Conservation (phyloP, 2,113 vertebrate species). For the Myiopsitta monachus region DNA sequence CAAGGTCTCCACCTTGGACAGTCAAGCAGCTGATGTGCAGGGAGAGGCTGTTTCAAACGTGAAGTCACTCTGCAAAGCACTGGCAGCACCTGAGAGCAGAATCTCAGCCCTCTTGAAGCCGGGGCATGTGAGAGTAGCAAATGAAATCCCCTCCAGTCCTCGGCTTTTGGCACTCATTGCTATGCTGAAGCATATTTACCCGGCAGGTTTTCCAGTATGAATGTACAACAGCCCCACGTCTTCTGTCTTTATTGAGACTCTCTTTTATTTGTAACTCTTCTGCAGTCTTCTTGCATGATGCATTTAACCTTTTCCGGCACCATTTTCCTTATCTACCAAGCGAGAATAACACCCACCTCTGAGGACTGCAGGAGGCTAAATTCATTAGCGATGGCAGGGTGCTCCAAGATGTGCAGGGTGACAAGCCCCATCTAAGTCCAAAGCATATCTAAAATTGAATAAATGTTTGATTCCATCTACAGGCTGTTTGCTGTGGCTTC, state of each 20-base stretch:
- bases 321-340: neutral
- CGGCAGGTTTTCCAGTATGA: neutral
- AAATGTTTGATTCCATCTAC: neutral
- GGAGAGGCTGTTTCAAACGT: neutral
- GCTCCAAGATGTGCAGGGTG: neutral
- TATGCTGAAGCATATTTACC: neutral
- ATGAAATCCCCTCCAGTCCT: neutral
- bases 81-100: neutral
- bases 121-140: fast-evolving
- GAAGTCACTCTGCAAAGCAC: neutral
- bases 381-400: neutral
- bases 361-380: neutral
- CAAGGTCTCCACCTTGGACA: neutral
- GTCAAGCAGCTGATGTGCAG: neutral
- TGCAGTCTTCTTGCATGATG: neutral
- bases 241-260: neutral
- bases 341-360: neutral
- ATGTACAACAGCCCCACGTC: neutral
- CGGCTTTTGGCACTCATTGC: neutral
- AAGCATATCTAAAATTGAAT: neutral
- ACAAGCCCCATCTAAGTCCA: neutral
- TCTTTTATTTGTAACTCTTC: neutral
- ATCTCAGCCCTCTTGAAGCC: neutral
- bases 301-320: neutral
- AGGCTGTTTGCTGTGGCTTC: conserved; percentile 5